Percentiles rank a stretch among this genome's conserved stretches.
phyloP scores from a whole-genome alignment of 2,797 vertebrate species.

The Pogoniulus pusillus region DNA sequence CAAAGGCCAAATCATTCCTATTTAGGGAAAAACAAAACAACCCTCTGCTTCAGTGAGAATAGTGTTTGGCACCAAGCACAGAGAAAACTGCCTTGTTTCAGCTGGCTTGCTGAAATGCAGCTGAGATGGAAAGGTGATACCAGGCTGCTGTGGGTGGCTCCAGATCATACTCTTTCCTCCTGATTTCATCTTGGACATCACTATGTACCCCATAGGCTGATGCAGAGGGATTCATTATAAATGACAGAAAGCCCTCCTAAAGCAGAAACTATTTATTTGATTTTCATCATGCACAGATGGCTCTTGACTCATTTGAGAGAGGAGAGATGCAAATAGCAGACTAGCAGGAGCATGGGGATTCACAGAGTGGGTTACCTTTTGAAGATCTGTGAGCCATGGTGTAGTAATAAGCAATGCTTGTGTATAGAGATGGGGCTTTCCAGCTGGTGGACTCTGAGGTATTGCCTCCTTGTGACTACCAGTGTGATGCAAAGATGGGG shows the following conservation, averaged over 20 bases:
- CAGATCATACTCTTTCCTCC: constrained; percentile 37
- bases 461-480: neutral
- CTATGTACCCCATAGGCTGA: constrained; percentile 19
- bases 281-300: constrained; percentile 61
- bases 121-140: constrained; percentile 52
- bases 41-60: constrained; percentile 44
- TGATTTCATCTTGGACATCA: constrained; percentile 51
- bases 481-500: neutral
- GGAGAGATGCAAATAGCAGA: neutral
- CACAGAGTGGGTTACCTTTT: neutral
- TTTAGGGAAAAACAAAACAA: constrained; percentile 71
- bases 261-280: constrained; percentile 38
- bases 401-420: neutral
- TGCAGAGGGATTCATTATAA: constrained; percentile 53
- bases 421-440: constrained; percentile 22
- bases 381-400: neutral
- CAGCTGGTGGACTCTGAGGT: neutral
- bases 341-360: constrained; percentile 14
- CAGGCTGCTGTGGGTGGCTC: constrained; percentile 58
- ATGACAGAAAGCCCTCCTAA: constrained; percentile 19
- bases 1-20: constrained; percentile 63
- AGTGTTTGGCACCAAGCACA: constrained; percentile 48
- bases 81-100: constrained; percentile 33
- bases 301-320: constrained; percentile 40
- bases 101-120: constrained; percentile 34